phyloP scores from a whole-genome alignment of 35 echinoderm and acorn worm species.

The Apostichopus japonicus region DNA sequence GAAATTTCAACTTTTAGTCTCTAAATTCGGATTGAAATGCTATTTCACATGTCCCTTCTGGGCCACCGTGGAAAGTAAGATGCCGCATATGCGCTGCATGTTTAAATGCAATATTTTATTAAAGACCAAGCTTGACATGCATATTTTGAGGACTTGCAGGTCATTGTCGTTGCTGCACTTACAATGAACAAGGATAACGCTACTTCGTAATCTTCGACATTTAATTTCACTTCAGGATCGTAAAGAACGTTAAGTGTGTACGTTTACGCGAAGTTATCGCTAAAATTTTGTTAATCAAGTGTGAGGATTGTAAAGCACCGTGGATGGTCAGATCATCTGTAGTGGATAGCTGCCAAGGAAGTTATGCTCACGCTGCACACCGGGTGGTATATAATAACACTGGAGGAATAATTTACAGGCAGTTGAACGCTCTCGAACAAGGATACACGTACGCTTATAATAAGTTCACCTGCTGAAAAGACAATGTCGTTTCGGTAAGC shows the following conservation, averaged over 20 bases:
- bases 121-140: too few relatives aligned
- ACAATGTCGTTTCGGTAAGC: constrained; percentile 8
- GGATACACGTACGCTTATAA: too few relatives aligned
- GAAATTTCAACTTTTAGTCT: too few relatives aligned
- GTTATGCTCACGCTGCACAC: too few relatives aligned
- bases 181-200: background rate
- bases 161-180: background rate
- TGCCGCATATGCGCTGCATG: too few relatives aligned
- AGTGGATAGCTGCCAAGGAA: background rate
- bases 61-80: too few relatives aligned
- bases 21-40: too few relatives aligned
- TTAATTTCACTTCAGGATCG: constrained; percentile 4
- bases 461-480: background rate
- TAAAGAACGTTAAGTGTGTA: constrained; percentile 3
- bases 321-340: background rate
- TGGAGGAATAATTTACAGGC: too few relatives aligned
- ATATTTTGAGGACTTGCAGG: background rate
- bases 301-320: background rate
- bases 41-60: too few relatives aligned
- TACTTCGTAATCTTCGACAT: constrained; percentile 4
- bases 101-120: too few relatives aligned
- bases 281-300: background rate
- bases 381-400: too few relatives aligned
- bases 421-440: too few relatives aligned
- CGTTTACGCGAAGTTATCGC: background rate